Conservation (phyloP, 2,113 vertebrate genomes). For the Pelusios castaneus region DNA sequence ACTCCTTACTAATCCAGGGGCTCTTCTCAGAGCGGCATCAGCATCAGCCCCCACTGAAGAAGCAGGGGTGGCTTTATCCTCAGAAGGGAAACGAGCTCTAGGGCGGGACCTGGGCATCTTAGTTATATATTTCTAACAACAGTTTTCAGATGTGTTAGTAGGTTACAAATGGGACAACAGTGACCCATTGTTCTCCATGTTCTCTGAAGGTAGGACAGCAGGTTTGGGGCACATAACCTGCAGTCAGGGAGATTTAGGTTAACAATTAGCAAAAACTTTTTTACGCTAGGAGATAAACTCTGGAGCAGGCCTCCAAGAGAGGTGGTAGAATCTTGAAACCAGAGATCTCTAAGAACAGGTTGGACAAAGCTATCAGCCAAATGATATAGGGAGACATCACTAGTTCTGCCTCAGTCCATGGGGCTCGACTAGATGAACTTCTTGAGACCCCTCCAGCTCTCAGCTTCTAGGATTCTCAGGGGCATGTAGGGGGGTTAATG, state of each 20-base stretch:
- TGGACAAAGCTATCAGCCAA: not conserved
- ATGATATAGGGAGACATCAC: not conserved
- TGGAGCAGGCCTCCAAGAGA: too few relatives aligned
- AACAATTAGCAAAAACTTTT: not conserved
- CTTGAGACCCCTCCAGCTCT: not conserved
- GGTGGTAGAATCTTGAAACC: not conserved
- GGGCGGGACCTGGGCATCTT: not conserved
- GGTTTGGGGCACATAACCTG: not conserved
- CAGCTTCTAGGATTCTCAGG: too few relatives aligned
- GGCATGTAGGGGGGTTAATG: not conserved
- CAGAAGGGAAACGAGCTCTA: not conserved
- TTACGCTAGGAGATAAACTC: too few relatives aligned
- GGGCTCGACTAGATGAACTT: not conserved
- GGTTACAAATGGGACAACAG: too few relatives aligned
- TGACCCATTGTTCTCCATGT: not conserved
- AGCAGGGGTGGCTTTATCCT: not conserved
- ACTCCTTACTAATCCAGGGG: too few relatives aligned
- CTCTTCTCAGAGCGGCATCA: not conserved
- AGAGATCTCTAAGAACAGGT: not conserved
- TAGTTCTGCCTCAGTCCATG: not conserved
- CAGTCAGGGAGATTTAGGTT: not conserved
- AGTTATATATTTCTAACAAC: not conserved
- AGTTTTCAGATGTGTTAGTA: not conserved
- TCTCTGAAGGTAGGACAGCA: not conserved
- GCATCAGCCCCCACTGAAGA: not conserved